Conservation (phyloP, 2,888 invertebrate species). For the Galerucella pusilla region DNA sequence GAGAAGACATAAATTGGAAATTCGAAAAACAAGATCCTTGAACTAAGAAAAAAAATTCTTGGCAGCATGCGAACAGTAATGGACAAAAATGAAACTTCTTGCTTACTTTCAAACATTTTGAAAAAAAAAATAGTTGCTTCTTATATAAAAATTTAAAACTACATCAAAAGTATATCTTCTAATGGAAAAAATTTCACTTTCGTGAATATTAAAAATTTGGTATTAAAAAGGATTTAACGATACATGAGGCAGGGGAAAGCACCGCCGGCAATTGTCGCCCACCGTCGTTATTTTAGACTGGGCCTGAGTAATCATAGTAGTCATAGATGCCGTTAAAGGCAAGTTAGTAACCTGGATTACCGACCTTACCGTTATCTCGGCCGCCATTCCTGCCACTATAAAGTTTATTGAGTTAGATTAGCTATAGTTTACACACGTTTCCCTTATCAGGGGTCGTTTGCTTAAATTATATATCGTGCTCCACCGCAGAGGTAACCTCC, state of each 20-base stretch:
- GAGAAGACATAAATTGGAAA: too few relatives aligned
- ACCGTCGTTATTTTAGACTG: conserved; percentile 42
- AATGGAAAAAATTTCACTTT: background rate
- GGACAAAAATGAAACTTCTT: too few relatives aligned
- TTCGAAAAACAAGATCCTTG: too few relatives aligned
- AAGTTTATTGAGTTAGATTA: conserved; percentile 68
- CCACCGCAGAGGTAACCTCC: conserved; percentile 48
- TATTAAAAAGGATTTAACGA: conserved; percentile 24
- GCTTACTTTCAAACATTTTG: too few relatives aligned
- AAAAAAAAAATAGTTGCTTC: too few relatives aligned
- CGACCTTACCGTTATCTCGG: conserved; percentile 65
- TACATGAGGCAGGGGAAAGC: background rate
- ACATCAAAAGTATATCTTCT: too few relatives aligned
- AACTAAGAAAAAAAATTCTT: too few relatives aligned
- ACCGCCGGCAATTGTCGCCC: conserved; percentile 28
- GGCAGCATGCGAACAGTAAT: too few relatives aligned
- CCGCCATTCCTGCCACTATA: conserved; percentile 67
- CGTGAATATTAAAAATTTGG: background rate
- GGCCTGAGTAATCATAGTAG: conserved; percentile 52
- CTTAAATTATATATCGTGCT: conserved; percentile 62
- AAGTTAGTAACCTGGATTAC: conserved; percentile 63
- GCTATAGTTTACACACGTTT: conserved; percentile 67
- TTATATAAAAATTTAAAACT: too few relatives aligned
- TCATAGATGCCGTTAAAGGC: conserved; percentile 62
- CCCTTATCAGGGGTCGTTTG: conserved; percentile 65